Percentiles rank a stretch among this genome's conserved stretches.
Conservation (phyloP, 2,888 invertebrate genomes). For the Poecilobothrus nobilitatus region DNA sequence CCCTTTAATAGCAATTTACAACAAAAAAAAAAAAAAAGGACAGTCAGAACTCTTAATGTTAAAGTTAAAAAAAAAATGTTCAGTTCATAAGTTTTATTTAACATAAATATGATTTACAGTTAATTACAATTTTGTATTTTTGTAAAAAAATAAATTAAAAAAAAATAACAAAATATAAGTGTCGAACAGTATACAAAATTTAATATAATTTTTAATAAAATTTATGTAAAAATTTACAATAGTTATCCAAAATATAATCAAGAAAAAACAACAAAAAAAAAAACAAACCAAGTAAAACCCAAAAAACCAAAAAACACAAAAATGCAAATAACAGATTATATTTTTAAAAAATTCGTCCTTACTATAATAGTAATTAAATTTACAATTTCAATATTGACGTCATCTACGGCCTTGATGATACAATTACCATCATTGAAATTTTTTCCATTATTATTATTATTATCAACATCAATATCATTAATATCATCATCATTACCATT, state of each 20-base stretch:
- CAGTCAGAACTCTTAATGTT: no score
- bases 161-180: no score
- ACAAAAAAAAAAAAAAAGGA: no score
- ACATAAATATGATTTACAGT: no score
- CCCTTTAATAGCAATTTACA: no score
- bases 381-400: background rate
- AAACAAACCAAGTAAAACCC: background rate
- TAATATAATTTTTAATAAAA: no score
- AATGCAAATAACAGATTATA: background rate
- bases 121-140: no score
- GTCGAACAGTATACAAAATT: no score
- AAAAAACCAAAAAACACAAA: background rate
- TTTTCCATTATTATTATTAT: slow-evolving; percentile 14
- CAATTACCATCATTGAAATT: slow-evolving; percentile 13
- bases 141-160: no score
- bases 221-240: no score
- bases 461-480: slow-evolving; percentile 8
- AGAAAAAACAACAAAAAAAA: background rate
- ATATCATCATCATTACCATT: slow-evolving; percentile 10
- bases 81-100: no score
- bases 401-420: background rate
- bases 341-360: background rate
- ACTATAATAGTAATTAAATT: background rate
- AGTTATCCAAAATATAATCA: background rate
- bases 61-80: no score